Base-by-base conservation (phyloP, 2,113 vertebrate species). In the Aptenodytes patagonicus region DNA sequence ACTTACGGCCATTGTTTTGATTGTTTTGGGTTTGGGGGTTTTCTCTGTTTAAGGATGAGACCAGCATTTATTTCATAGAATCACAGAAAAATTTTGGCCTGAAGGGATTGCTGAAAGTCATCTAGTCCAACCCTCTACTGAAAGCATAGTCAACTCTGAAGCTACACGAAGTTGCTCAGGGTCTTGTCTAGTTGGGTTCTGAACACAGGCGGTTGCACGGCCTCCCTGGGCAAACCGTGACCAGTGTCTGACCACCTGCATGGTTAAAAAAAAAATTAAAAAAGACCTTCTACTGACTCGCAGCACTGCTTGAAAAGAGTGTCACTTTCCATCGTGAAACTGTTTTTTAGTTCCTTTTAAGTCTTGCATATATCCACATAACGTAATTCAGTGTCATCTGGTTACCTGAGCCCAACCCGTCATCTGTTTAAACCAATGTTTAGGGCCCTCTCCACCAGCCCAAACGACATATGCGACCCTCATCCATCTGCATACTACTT, bases 291-390 rank as follows among this genome's bases (percentile, higher is more conserved):
- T 52, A 31, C 5, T 76, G 42, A 58, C 34, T 58, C 62, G 20
- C 13, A 32, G 22, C 34, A 49, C 17, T 40, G 34, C 34, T 52
- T 80, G 57, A 47, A 68, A 71, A 58, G 17, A 34, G 10, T 17
- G 9, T 26, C 16, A 7, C 20, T 29, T 70, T 40, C 36, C 4
- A 1, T 40, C 21, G 19, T 18, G 44, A 60, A 68, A 54, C 15
- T 7, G 1, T 1, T 54, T 57, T 87, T 49, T 15, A 66, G 58
- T 72, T 84, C 52, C 31, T 68, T 62, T 5, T 36, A 88, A 82
- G 17, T 26, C 44, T 82, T 65, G 54, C 1, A 0, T 49, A 13
- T 44, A 57, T 0, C 0, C 4, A 2, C 21, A 20, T 15, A 65
- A 34, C 7, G 28, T 51, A 60, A 70, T 70, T 58, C 13, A 61